phyloP scores from a whole-genome alignment of 1,140 invertebrate genomes.

The Globodera rostochiensis region DNA sequence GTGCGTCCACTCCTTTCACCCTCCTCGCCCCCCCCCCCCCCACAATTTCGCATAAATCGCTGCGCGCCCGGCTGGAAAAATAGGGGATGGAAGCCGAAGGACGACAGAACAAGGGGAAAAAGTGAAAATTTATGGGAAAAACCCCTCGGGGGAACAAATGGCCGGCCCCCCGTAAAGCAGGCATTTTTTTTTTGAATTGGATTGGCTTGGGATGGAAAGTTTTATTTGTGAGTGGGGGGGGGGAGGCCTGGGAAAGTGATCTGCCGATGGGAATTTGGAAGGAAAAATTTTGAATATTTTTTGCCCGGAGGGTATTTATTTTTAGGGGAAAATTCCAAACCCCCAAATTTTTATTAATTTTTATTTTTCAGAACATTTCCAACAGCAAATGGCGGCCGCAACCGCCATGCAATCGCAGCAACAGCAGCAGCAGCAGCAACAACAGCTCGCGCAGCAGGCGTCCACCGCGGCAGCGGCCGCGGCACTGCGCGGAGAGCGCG shows the following conservation, averaged over 20 bases:
- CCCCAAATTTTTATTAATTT: background rate
- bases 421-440: slow-evolving; percentile 33
- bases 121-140: background rate
- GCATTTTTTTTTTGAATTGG: background rate
- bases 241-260: background rate
- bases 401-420: slow-evolving; percentile 38
- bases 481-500: slow-evolving; percentile 74
- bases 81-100: background rate
- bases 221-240: background rate
- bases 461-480: slow-evolving; percentile 59
- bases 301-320: background rate
- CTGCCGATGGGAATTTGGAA: background rate
- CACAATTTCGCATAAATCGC: background rate
- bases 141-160: background rate
- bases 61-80: background rate
- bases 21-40: too few relatives aligned
- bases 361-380: slow-evolving; percentile 41
- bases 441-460: slow-evolving; percentile 43
- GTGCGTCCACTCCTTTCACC: too few relatives aligned
- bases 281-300: background rate
- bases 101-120: background rate
- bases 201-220: background rate
- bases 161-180: background rate
- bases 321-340: background rate
- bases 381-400: slow-evolving; percentile 48